Percentiles rank a stretch among this genome's conserved stretches.
These are phyloP conservation scores for Eunapius fragilis DNA, from an alignment of 37 sponge, comb jelly and placozoan genomes.

Conservation along the genomic window DNA sequence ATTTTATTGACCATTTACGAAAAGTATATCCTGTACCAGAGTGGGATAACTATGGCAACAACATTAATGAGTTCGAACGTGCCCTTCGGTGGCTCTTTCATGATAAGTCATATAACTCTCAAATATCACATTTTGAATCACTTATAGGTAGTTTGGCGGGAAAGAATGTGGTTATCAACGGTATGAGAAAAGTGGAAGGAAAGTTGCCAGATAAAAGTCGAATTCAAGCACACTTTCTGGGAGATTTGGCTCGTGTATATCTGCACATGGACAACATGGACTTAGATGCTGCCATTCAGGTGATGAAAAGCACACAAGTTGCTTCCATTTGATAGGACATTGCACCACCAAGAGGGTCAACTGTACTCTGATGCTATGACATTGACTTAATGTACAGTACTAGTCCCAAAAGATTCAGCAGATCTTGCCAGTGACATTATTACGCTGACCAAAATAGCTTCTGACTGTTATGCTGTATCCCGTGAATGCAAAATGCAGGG, in stretches of 20 bases:
- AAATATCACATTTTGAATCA: neutral
- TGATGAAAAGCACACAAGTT: neutral
- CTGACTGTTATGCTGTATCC: neutral
- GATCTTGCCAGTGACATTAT: neutral
- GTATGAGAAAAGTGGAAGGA: neutral
- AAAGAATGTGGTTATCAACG: neutral
- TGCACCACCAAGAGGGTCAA: neutral
- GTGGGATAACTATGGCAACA: neutral
- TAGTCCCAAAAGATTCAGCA: neutral
- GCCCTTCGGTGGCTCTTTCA: neutral
- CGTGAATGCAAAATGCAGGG: neutral
- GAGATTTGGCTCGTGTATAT: neutral
- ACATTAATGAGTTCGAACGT: neutral
- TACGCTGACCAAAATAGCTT: neutral
- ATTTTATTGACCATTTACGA: neutral
- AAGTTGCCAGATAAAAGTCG: neutral
- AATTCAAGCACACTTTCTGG: neutral
- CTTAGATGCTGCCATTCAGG: neutral
- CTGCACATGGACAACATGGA: neutral
- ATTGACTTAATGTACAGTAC: neutral
- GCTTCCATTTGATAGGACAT: neutral
- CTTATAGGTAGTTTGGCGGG: neutral
- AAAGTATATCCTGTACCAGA: neutral
- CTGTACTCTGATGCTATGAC: neutral
- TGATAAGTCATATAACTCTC: neutral